Base-by-base conservation (phyloP, 23 tunicate genomes). In the Trididemnum miniatum region DNA sequence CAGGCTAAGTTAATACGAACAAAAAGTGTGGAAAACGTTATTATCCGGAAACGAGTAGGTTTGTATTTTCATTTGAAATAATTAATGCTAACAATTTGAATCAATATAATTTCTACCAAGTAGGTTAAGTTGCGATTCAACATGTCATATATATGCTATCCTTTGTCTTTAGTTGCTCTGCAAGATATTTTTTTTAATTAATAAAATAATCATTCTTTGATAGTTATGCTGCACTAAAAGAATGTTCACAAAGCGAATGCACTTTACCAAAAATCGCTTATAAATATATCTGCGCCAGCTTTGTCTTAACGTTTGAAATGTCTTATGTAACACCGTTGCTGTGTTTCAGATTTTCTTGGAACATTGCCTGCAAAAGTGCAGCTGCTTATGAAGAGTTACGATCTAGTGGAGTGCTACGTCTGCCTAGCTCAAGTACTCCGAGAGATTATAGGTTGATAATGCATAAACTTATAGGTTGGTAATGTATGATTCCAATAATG, bases 321-420 rank as follows among this genome's bases (percentile, higher is more conserved):
- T 44, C 54, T 7, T 44, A 44, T 44, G 9, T 44, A 44, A 44
- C 9, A 44, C 15, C 54, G 54, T 15, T 44, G 15, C 9, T 44
- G 54, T 44, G 12, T 44, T 44, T 44, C 54, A 64, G 71, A 28
- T 64, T 64, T 28, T 64, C 20, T 28, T 64, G 12, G 20, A 64
- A 28, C 71, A 24, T 64, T 25, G 71, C 71, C 7, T 25, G 31
- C 31, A 64, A 64, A 28, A 64, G 71, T 64, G 71, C 71, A 64
- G 30, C 71, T 25, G 71, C 71, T 24, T 64, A 64, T 20, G 71
- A 64, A 64, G 71, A 64, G 71, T 28, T 64, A 28, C 30, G 71
- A 5, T 25, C 30, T 7, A 64, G 71, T 64, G 71, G 71, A 24
- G 31, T 64, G 12, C 71, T 64, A 64, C 71, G 71, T 25, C 71